A percentile compares a stretch with the other conserved stretches of the same genome.
Evolutionary conservation across 2,797 vertebrate species (phyloP).

Genomic region (Arnoldichthys spilopterus): DNA sequence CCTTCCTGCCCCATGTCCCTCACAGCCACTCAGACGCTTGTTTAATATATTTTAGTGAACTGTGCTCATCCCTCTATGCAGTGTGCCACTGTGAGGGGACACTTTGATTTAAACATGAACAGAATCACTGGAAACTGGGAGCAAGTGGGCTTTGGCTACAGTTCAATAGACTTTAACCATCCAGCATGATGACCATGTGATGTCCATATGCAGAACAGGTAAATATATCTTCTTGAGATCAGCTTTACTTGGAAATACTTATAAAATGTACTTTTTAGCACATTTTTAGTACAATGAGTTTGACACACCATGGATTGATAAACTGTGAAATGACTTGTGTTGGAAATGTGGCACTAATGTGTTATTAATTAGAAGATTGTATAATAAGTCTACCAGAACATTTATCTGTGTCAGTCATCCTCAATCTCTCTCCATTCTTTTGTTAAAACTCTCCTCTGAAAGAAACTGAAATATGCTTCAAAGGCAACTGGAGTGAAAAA

Average conservation of each 20-base stretch:
- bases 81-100: constrained; percentile 30
- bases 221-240: constrained; percentile 6
- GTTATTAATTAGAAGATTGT: constrained; percentile 1
- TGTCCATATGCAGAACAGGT: constrained; percentile 21
- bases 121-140: background rate
- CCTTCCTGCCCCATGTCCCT: constrained; percentile 49
- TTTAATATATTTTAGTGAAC: constrained; percentile 36
- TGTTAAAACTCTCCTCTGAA: background rate
- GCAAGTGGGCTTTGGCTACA: background rate
- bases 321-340: constrained; percentile 4
- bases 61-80: constrained; percentile 12
- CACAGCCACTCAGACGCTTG: constrained; percentile 42
- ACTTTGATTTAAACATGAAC: constrained; percentile 4
- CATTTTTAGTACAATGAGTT: background rate
- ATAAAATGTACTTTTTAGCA: background rate
- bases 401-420: background rate
- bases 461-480: constrained; percentile 46
- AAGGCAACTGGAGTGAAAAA: constrained; percentile 35
- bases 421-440: background rate
- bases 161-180: background rate
- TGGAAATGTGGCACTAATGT: constrained; percentile 8
- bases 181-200: background rate
- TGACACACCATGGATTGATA: background rate
- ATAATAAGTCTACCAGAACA: background rate
- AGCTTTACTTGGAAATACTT: background rate